Percentiles rank a stretch among this genome's conserved stretches.
phyloP scores from a whole-genome alignment of 2,797 vertebrate genomes.

The Rallus crepitans region DNA sequence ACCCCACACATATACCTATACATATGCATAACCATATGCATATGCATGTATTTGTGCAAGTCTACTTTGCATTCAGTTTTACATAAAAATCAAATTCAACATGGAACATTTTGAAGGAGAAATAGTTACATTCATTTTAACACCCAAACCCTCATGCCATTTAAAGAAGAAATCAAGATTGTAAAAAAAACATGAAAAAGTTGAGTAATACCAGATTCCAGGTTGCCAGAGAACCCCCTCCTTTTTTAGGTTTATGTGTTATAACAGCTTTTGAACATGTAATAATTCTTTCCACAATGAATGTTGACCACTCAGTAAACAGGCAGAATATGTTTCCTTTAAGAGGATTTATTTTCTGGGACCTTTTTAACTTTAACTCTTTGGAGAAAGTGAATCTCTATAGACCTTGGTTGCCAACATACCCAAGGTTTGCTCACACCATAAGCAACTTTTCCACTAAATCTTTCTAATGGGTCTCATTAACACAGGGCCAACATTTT shows the following conservation, averaged over 20 bases:
- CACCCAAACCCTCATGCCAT: background rate
- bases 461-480: background rate
- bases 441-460: background rate
- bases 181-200: background rate
- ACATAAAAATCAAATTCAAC: slow-evolving; percentile 8
- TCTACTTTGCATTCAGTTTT: background rate
- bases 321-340: background rate
- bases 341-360: background rate
- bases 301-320: background rate
- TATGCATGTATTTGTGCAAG: no score
- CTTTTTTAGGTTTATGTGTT: background rate
- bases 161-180: background rate
- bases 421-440: background rate
- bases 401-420: background rate
- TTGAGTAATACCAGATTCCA: background rate
- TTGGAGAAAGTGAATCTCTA: background rate
- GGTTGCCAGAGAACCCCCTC: background rate
- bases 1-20: fast-evolving
- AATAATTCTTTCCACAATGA: background rate
- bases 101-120: background rate
- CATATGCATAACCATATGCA: background rate
- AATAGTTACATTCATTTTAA: background rate
- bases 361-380: background rate
- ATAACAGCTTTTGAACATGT: background rate
- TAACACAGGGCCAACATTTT: background rate